phyloP scores from a whole-genome alignment of 2,888 invertebrate species.

The Stenichneumon culpator region DNA sequence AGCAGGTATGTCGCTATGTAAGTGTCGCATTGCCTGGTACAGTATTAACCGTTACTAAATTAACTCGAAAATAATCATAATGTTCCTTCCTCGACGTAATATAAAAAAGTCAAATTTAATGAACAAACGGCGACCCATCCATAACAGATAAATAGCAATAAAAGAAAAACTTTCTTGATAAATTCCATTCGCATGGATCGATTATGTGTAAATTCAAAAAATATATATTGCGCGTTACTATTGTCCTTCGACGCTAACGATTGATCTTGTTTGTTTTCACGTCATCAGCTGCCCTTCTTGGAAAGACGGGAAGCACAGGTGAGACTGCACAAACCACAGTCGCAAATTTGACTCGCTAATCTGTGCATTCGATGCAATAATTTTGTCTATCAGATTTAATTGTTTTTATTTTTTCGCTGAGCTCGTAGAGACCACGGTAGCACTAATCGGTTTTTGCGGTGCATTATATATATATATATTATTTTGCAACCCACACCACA shows the following conservation, averaged over 20 bases:
- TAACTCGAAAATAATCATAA: slow-evolving; percentile 69
- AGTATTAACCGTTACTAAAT: slow-evolving; percentile 85
- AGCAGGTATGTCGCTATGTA: slow-evolving; percentile 86
- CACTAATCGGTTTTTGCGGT: slow-evolving; percentile 59
- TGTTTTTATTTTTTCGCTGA: slow-evolving; percentile 26
- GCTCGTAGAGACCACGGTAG: slow-evolving; percentile 47
- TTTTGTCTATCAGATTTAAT: slow-evolving; percentile 35
- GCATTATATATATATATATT: slow-evolving; percentile 20
- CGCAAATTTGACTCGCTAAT: slow-evolving; percentile 49
- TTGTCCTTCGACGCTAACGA: slow-evolving; percentile 55
- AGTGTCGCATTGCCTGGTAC: slow-evolving; percentile 85
- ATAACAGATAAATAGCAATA: neutral
- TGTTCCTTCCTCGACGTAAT: slow-evolving; percentile 26
- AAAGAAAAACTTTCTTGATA: neutral
- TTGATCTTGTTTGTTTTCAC: slow-evolving; percentile 64
- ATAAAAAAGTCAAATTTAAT: neutral
- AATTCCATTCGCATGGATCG: neutral
- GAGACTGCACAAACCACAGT: slow-evolving; percentile 74
- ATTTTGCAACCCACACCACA: slow-evolving; percentile 25
- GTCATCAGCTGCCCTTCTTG: slow-evolving; percentile 83
- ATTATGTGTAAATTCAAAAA: slow-evolving; percentile 1
- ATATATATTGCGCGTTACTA: slow-evolving; percentile 49
- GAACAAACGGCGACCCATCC: neutral
- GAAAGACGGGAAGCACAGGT: slow-evolving; percentile 85
- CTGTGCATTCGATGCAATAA: slow-evolving; percentile 39